Evolutionary conservation across 2,113 vertebrate genomes (phyloP), one percentile per base, ranked within the genome.

Genomic region (Nothocercus julius): DNA sequence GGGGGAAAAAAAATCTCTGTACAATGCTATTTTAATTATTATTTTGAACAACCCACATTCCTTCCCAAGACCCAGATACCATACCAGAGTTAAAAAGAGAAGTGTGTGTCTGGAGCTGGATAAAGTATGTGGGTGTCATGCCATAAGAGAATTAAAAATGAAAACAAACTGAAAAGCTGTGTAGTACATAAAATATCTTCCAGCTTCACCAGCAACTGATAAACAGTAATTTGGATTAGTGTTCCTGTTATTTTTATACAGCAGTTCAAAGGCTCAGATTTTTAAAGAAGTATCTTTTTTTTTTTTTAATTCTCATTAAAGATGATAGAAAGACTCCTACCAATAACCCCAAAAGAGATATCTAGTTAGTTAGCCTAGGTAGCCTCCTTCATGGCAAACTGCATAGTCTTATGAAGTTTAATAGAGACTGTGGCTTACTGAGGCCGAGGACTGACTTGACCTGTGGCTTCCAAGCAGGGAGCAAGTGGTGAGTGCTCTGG

Each of bases 61-160:
- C n/a, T 25, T 94, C 51, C 78, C 72, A 93, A 95, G 76, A 36
- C 17, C 20, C 53, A 92, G 89, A 64, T 75, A 20, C 22, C 95
- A 13, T 92, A 82, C 74, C 62, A 93, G 56, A 94, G 75, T 94
- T 84, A 40, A 81, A 82, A 53, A 28, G 61, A 28, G 40, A 91
- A 59, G 7, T 28, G 24, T 88, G 67, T 92, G 36, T 51, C 32
- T 67, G 59, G 45, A 74, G 40, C 25, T 47, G 1, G 3, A 14
- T 62, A 85, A 79, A 22, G 63, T 10, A 12, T 64, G 54, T 28
- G 12, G 24, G 13, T 75, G 13, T 47, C 38, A 44, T 27, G 19
- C 14, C 45, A 88, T 36, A 54, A 95, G 95, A 91, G 21, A 95
- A 90, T 82, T 88, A 44, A 81, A 73, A 82, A 11, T 45, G 1